Conservation (phyloP, 2,113 vertebrate genomes). For the Eurypyga helias region DNA sequence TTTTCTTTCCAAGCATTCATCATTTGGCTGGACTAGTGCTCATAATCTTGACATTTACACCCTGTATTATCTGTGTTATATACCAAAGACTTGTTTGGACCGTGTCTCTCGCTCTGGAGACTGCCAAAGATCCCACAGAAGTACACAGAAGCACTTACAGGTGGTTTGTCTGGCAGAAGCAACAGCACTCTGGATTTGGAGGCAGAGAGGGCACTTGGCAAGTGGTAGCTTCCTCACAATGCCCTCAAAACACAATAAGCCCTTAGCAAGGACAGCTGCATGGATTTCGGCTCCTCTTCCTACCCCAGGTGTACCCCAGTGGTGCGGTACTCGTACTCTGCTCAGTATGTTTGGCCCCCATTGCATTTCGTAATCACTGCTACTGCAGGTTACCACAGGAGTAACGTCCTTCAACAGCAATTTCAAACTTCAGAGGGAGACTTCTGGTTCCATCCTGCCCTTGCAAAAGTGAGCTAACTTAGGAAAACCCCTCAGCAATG, state of each 20-base stretch:
- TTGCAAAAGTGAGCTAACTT: background rate
- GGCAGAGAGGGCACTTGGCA: background rate
- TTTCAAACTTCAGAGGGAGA: background rate
- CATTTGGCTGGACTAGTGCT: background rate
- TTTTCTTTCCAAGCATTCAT: background rate
- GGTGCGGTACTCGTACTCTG: background rate
- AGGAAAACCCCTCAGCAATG: background rate
- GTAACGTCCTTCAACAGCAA: background rate
- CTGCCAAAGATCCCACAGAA: background rate
- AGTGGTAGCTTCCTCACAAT: background rate
- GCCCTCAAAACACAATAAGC: background rate
- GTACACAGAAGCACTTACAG: background rate
- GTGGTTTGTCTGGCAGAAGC: background rate
- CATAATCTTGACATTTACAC: background rate
- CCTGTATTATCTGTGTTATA: background rate
- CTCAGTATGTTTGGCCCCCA: background rate
- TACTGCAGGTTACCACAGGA: background rate
- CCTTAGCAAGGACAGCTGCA: background rate
- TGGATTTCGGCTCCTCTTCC: background rate
- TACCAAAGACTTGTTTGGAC: background rate
- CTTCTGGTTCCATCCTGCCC: background rate
- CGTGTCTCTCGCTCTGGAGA: background rate
- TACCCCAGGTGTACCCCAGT: background rate
- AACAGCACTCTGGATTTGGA: background rate
- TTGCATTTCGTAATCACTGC: background rate